Evolutionary conservation across 2,797 vertebrate genomes (phyloP), one percentile per base, ranked within the genome.

Genomic region (Poecile montanus): DNA sequence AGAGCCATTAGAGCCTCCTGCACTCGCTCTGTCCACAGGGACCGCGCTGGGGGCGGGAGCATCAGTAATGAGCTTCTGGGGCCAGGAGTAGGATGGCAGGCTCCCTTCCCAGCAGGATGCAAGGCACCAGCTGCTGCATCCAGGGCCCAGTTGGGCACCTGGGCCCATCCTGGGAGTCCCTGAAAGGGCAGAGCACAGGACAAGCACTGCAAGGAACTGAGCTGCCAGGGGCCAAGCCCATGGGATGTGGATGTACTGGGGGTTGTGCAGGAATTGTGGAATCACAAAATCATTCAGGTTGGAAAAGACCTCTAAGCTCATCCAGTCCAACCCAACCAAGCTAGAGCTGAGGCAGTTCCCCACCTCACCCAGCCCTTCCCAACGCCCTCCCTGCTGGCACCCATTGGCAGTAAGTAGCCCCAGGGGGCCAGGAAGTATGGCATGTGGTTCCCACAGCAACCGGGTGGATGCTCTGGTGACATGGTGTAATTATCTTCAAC

Each of bases 1-100:
- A 53, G 77, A 95, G 94, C 96, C 95, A 97, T 97, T 97, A 97
- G 91, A 96, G 93, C 90, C 65, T 94, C 94, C 85, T 83, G 94
- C 88, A 82, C 89, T 94, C 4, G 50, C 96, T 66, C 7, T 30
- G 72, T 86, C 96, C 86, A 0, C 73, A 68, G 96, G 94, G 97
- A 97, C 71, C 9, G 0, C 45, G 38, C 54, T 7, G 8, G 85
- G 63, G 92, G 94, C 65, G 63, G 84, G 72, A 90, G 71, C 74
- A 76, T 81, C 16, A 1, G 34, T 94, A 95, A 94, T 91, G 92
- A 89, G 92, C 50, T 88, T 36, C 91, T 89, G 60, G 76, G 79
- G 81, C 79, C 78, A 56, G 54, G 42, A 8, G 12, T 4, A 6
- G 78, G 74, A 34, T 0, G 0, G 13, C 30, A n/a, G 48, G 47